Evolutionary conservation across 92 coral and sea anemone species (phyloP).

Genomic region (Palythoa caribaeorum): DNA sequence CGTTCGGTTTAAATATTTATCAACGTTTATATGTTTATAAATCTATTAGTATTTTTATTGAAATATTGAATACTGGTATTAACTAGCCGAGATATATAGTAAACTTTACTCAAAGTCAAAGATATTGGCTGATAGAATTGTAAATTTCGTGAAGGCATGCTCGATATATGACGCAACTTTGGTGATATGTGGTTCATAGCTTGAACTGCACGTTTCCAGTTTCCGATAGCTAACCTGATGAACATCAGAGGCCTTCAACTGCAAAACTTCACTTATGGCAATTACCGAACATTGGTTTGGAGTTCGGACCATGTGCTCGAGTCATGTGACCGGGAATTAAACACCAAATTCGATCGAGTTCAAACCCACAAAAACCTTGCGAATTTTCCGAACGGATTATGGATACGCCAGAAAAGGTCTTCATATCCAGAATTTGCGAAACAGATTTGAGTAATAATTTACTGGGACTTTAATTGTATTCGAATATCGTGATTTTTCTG

Average conservation of each 20-base stretch:
- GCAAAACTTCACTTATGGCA: background rate
- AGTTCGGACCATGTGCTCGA: background rate
- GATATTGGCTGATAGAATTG: no score
- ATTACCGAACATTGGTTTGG: background rate
- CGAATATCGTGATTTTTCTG: background rate
- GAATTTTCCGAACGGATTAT: background rate
- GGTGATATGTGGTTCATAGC: no score
- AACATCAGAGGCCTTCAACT: background rate
- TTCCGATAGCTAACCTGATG: background rate
- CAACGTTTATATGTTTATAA: no score
- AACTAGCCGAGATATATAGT: no score
- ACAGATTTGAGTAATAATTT: background rate
- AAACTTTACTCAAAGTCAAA: no score
- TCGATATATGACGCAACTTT: no score
- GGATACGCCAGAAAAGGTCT: background rate
- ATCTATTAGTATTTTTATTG: no score
- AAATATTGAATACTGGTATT: no score
- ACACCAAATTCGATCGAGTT: background rate
- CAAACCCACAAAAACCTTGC: no score
- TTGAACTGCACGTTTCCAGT: background rate
- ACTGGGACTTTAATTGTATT: background rate
- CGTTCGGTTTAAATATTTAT: no score
- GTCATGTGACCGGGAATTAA: conserved; percentile 6
- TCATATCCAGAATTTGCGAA: background rate
- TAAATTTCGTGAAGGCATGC: no score